Evolutionary conservation across 2,888 invertebrate genomes (phyloP).

Genomic region (Nezara viridula): DNA sequence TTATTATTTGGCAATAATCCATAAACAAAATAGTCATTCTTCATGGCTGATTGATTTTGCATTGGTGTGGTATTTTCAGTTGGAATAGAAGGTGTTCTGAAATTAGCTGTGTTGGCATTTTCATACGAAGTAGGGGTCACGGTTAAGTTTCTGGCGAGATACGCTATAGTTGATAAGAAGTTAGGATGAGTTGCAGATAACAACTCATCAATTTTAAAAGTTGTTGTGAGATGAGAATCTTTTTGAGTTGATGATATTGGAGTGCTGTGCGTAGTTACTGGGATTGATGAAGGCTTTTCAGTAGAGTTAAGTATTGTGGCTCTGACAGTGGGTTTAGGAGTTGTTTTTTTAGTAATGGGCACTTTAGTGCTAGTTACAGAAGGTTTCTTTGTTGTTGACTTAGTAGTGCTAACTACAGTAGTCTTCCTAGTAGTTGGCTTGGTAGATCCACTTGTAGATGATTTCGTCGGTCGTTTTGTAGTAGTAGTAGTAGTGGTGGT

Average conservation of each 20-base stretch:
- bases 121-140: slow-evolving; percentile 56
- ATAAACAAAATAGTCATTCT: slow-evolving; percentile 75
- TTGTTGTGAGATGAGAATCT: slow-evolving; percentile 69
- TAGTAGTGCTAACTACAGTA: background rate
- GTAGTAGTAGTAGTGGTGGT: slow-evolving; percentile 22
- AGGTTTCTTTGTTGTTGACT: slow-evolving; percentile 29
- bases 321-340: slow-evolving; percentile 7
- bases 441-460: background rate
- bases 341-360: background rate
- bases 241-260: slow-evolving; percentile 68
- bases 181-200: slow-evolving; percentile 59
- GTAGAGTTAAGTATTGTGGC: slow-evolving; percentile 29
- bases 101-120: slow-evolving; percentile 59
- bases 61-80: slow-evolving; percentile 63
- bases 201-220: slow-evolving; percentile 60
- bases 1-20: slow-evolving; percentile 85
- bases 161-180: slow-evolving; percentile 65
- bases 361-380: slow-evolving; percentile 15
- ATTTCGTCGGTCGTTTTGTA: background rate
- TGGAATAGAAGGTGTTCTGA: slow-evolving; percentile 56
- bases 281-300: slow-evolving; percentile 47
- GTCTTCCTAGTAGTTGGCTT: background rate
- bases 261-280: slow-evolving; percentile 27
- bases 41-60: slow-evolving; percentile 43
- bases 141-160: slow-evolving; percentile 66